Conservation (phyloP, 2,797 vertebrate species). For the Muraenolepis orangiensis region DNA sequence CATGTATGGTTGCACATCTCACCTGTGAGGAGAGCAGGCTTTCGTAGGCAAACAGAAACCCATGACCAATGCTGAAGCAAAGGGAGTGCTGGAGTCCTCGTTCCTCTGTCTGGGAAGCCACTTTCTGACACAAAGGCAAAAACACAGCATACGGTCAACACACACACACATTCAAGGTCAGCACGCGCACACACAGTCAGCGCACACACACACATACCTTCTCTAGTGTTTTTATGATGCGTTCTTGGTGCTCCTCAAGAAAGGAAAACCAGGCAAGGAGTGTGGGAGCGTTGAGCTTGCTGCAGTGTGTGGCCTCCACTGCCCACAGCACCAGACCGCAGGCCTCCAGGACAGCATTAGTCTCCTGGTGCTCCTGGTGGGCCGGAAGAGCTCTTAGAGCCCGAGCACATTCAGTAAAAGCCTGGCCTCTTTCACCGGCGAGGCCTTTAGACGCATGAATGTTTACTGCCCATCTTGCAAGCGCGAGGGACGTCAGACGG, state of each 20-base stretch:
- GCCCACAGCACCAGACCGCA: slow-evolving; percentile 75
- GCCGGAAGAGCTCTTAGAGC: slow-evolving; percentile 53
- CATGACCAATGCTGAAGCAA: slow-evolving; percentile 78
- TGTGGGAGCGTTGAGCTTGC: slow-evolving; percentile 51
- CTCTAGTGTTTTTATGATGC: slow-evolving; percentile 61
- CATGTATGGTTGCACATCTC: slow-evolving; percentile 15
- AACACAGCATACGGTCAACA: background rate
- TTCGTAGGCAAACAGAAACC: slow-evolving; percentile 71
- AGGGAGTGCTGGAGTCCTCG: slow-evolving; percentile 72
- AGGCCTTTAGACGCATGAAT: slow-evolving; percentile 53
- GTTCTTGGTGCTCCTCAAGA: slow-evolving; percentile 71
- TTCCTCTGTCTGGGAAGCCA: slow-evolving; percentile 27
- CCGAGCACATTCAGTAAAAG: slow-evolving; percentile 67
- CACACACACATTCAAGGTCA: background rate
- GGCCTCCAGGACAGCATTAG: slow-evolving; percentile 72
- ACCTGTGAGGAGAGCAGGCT: slow-evolving; percentile 81
- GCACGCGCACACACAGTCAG: background rate
- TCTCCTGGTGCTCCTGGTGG: slow-evolving; percentile 31
- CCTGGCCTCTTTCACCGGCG: slow-evolving; percentile 27
- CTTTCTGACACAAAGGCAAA: slow-evolving; percentile 22
- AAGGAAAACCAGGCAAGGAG: slow-evolving; percentile 73
- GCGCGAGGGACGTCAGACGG: slow-evolving; percentile 42
- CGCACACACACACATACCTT: slow-evolving; percentile 64
- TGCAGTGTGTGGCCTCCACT: slow-evolving; percentile 60
- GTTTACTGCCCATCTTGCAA: slow-evolving; percentile 68